Base-by-base conservation (phyloP, 2,113 vertebrate species). In the Chrysemys picta region DNA sequence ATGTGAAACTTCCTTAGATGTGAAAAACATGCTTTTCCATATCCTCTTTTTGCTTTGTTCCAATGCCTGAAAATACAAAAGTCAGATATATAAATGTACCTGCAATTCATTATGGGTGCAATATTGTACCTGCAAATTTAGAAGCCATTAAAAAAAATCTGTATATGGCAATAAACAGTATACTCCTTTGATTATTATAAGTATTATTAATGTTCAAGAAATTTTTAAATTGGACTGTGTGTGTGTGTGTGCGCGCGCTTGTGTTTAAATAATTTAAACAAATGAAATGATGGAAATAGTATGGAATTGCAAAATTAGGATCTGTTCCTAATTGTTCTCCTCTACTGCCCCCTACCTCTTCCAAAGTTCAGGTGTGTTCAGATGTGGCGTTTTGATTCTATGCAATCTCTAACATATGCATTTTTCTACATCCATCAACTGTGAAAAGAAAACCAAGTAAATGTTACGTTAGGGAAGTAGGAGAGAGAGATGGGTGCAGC, bases 391-490 rank as follows among this genome's bases (percentile, higher is more conserved):
- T 94, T 97, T 96, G 29, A 57, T 88, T 89, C 59, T 86, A 75
- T 87, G 59, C 82, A 90, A 84, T 88, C 87, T 62, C 91, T 95
- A 95, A 93, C 88, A 90, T 91, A 91, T 94, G 82, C 87, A 86
- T 88, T 94, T 95, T 96, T 97, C 90, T 90, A 90, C 83, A 94
- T 87, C 94, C 87, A 94, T 87, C 90, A 95, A 97, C 90, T 92
- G 90, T 95, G 91, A 86, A 96, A 94, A 93, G 89, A 96, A 96
- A 96, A 96, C 94, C 80, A 79, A 91, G 57, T 93, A 89, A 97
- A 96, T 96, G 84, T 96, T 92, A 80, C 96, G 95, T 95, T 69
- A 80, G 96, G 95, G 94, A 94, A 84, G 35, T 91, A 89, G 88
- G 50, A 92, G 89, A 87, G 94, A 93, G 87, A 88, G 75, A 83